phyloP scores from a whole-genome alignment of 1,140 invertebrate species.

The Fopius arisanus region DNA sequence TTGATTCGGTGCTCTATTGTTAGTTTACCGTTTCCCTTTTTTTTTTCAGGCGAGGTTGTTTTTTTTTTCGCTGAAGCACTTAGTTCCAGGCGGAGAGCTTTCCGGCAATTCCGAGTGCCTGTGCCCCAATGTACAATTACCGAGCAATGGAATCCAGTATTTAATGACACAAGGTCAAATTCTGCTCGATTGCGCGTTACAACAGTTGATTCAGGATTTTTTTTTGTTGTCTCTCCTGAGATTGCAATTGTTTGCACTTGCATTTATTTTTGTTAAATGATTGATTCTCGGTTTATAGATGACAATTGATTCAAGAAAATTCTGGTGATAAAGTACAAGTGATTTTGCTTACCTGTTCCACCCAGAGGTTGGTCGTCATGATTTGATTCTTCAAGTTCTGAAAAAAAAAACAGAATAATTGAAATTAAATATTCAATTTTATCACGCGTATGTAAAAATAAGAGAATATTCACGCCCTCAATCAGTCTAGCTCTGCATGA shows the following conservation, averaged over 20 bases:
- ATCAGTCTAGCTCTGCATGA: too few species aligned
- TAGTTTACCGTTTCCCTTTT: background rate
- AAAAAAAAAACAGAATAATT: slow-evolving; percentile 60
- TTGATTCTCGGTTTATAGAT: too few species aligned
- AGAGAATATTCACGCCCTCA: too few species aligned
- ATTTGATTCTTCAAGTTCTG: slow-evolving; percentile 90
- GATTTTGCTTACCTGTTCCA: slow-evolving; percentile 77
- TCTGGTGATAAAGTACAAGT: background rate
- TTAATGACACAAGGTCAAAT: slow-evolving; percentile 28
- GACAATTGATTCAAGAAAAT: too few species aligned
- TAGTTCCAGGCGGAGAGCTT: background rate
- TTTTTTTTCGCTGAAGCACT: background rate
- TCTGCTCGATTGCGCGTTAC: slow-evolving; percentile 31
- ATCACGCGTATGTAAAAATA: background rate
- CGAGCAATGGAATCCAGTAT: slow-evolving; percentile 32
- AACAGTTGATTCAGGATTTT: background rate
- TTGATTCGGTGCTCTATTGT: background rate
- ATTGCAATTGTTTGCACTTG: too few species aligned
- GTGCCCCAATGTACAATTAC: slow-evolving; percentile 31
- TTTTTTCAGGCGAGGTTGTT: background rate
- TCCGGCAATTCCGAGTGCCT: slow-evolving; percentile 17
- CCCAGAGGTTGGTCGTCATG: slow-evolving; percentile 94
- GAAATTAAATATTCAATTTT: background rate
- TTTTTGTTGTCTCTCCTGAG: background rate
- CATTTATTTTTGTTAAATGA: too few species aligned